phyloP scores from a whole-genome alignment of 1,140 invertebrate species.

The Rhyzopertha dominica region DNA sequence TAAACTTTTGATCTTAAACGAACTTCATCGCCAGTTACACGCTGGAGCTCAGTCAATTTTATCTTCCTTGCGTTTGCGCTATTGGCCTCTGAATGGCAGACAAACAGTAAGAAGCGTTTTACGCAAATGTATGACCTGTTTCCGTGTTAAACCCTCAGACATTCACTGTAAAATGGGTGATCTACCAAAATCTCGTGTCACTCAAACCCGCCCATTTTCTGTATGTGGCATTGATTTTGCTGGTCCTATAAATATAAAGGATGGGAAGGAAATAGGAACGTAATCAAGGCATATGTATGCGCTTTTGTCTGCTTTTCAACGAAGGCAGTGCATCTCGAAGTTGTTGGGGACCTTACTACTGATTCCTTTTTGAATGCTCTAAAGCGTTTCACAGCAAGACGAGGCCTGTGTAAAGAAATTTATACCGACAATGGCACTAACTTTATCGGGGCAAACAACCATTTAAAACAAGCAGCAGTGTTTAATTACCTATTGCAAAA shows the following conservation, averaged over 20 bases:
- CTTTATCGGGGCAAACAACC: conserved; percentile 3
- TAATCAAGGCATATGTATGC: conserved; percentile 20
- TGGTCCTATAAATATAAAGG: conserved; percentile 27
- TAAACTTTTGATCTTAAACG: conserved; percentile 14
- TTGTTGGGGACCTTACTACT: conserved; percentile 22
- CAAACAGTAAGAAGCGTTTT: conserved; percentile 17
- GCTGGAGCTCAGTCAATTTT: conserved; percentile 11
- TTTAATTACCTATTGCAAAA: conserved; percentile 1
- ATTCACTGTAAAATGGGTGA: conserved; percentile 19
- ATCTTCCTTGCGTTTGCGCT: conserved; percentile 13
- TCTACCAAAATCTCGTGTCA: conserved; percentile 17
- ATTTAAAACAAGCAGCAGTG: conserved; percentile 8
- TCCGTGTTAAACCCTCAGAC: conserved; percentile 2
- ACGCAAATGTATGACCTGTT: conserved; percentile 21
- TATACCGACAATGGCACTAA: conserved; percentile 15
- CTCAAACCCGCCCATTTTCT: conserved; percentile 17
- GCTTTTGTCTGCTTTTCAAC: conserved; percentile 8
- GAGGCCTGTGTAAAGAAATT: conserved; percentile 27
- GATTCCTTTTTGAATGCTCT: conserved; percentile 30
- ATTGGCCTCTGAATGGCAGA: conserved; percentile 21
- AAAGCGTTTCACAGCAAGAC: conserved; percentile 32
- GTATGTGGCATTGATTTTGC: conserved; percentile 26
- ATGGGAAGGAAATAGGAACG: conserved; percentile 22
- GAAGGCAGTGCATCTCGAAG: conserved; percentile 35
- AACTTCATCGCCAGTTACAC: conserved; percentile 22